Conservation (phyloP, 2,888 invertebrate species). For the Tinea pellionella region DNA sequence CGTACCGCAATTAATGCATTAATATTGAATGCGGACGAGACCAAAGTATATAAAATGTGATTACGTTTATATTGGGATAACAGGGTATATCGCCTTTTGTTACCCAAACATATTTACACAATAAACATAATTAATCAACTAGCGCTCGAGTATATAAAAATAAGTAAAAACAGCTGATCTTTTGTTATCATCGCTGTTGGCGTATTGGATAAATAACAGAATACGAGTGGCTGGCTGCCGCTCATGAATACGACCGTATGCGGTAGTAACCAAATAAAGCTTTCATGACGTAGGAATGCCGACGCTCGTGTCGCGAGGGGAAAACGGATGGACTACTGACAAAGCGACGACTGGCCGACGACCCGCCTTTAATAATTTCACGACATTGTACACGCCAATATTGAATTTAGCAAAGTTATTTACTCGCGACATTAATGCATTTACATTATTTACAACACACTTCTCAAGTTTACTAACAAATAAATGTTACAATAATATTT, state of each 20-base stretch:
- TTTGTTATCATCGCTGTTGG: not conserved
- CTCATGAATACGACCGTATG: conserved; percentile 14
- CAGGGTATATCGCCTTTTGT: not conserved
- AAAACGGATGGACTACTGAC: conserved; percentile 12
- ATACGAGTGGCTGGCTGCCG: not conserved
- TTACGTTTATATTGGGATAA: not conserved
- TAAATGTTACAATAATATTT: not conserved
- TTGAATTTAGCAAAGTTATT: not conserved
- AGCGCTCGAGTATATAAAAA: not conserved
- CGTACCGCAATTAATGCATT: conserved; percentile 10
- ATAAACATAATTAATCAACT: not conserved
- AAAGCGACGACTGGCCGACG: conserved; percentile 21
- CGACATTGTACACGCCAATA: conserved; percentile 4
- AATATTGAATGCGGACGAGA: not conserved
- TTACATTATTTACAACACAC: not conserved
- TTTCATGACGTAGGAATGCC: conserved; percentile 29
- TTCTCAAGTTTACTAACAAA: not conserved
- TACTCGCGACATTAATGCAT: not conserved
- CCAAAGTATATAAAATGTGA: not conserved
- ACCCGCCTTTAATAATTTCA: conserved; percentile 29
- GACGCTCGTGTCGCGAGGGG: conserved; percentile 2
- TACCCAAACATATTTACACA: not conserved
- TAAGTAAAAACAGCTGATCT: not conserved
- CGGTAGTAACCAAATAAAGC: conserved; percentile 32
- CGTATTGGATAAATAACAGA: conserved; percentile 7